Evolutionary conservation across 2,113 vertebrate genomes (phyloP), one percentile per base, ranked within the genome.

Genomic region (Leucoraja erinaceus): DNA sequence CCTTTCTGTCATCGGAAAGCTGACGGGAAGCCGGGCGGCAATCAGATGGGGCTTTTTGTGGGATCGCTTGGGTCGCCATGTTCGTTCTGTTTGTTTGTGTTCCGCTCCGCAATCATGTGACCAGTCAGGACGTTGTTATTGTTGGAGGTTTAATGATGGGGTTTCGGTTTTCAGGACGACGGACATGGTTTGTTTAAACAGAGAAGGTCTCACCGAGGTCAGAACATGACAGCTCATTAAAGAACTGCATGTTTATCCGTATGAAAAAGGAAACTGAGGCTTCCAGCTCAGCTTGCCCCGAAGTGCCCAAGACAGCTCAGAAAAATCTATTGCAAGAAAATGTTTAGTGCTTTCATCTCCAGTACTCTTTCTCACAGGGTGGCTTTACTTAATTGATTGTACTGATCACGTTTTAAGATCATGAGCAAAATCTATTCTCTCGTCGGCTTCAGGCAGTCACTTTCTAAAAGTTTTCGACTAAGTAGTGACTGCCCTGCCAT

Each of bases 181-280:
- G n/a, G 0, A 93, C 93, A 66, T 84, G 95, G 92, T 95, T 95
- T 95, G 93, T 95, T 96, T 95, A 93, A 94, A 94, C 79, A 93
- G 93, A 95, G 93, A 93, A 93, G 90, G 93, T 95, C 95, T 61
- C 93, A 93, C 91, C 81, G 79, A 94, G 94, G 94, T 95, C 95
- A 95, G 93, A 94, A 94, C 94, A 93, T 94, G 94, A 94, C 3
- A 10, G 93, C 9, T 81, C 0, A 0, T 94, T 94, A 94, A 74
- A 68, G 68, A 91, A 91, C 72, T 91, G 90, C 33, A 54, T 91
- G 90, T 91, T 91, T 91, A 91, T 70, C 68, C 90, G 72, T 74
- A 72, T 54, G 90, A 47, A 91, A 84, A 91, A 91, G 90, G 90
- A 91, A 91, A 72, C 68, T 54, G 9, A 25, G 70, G 66, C 66